phyloP scores from a whole-genome alignment of 1,140 invertebrate genomes.

The Camponotus pennsylvanicus region DNA sequence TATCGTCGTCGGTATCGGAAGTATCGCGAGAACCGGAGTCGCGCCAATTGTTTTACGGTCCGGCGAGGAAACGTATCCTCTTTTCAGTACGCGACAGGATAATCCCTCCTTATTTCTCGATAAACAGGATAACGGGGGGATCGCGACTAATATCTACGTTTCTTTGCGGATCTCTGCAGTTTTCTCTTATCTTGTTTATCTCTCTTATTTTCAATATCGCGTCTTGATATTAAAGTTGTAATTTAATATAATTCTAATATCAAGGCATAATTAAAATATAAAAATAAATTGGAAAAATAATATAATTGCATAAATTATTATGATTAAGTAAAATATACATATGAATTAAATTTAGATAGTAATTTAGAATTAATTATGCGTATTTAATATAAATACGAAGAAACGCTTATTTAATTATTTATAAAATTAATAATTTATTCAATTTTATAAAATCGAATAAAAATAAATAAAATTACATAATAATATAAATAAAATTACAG shows the following conservation, averaged over 20 bases:
- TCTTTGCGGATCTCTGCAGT: neutral
- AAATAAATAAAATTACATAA: neutral
- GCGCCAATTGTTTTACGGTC: constrained; percentile 79
- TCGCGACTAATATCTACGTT: constrained; percentile 16
- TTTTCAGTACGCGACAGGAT: constrained; percentile 1
- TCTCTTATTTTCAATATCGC: neutral
- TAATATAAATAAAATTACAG: neutral
- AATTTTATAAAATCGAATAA: no score
- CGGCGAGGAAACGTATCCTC: constrained; percentile 45
- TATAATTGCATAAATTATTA: neutral
- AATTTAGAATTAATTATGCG: no score
- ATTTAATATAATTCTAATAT: neutral
- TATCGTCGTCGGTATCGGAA: constrained; percentile 72
- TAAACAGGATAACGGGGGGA: constrained; percentile 22
- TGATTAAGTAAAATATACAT: neutral
- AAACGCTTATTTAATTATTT: no score
- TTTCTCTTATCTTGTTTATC: neutral
- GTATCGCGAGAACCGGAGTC: constrained; percentile 69
- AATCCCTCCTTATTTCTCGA: constrained; percentile 37
- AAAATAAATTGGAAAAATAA: neutral
- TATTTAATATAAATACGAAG: neutral
- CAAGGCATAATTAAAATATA: neutral
- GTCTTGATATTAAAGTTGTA: neutral
- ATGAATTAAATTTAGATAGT: no score
- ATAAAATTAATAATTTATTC: no score